Conservation (phyloP, 2,797 vertebrate species). For the Danio albolineatus region DNA sequence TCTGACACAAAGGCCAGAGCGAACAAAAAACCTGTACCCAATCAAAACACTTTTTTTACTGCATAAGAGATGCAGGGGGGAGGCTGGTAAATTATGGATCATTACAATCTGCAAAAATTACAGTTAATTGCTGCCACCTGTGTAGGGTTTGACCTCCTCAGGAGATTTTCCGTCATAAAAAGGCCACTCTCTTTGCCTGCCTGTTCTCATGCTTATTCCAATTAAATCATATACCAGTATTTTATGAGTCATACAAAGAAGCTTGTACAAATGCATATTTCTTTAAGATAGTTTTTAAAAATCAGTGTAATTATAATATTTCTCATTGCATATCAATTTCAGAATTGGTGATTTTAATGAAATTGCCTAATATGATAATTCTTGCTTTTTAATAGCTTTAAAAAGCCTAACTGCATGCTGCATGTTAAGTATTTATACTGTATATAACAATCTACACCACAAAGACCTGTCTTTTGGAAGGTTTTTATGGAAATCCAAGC, state of each 20-base stretch:
- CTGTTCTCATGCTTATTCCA: constrained; percentile 55
- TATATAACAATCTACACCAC: neutral
- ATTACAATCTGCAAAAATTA: constrained; percentile 89
- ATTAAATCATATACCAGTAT: constrained; percentile 19
- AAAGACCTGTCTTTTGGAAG: neutral
- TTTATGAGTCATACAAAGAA: neutral
- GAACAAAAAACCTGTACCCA: constrained; percentile 76
- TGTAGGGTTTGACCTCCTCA: constrained; percentile 83
- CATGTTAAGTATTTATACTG: too few relatives aligned
- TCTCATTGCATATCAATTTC: neutral
- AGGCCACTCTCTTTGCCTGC: constrained; percentile 68
- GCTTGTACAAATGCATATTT: neutral
- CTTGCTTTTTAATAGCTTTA: neutral
- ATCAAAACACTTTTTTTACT: constrained; percentile 78
- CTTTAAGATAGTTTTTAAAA: too few relatives aligned
- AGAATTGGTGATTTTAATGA: too few relatives aligned
- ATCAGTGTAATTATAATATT: neutral
- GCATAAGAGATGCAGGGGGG: constrained; percentile 74
- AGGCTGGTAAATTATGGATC: constrained; percentile 85
- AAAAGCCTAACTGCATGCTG: too few relatives aligned
- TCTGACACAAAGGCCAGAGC: constrained; percentile 74
- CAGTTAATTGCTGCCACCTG: constrained; percentile 92
- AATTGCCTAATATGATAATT: neutral
- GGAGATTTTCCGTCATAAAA: constrained; percentile 84
- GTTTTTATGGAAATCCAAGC: neutral